These are phyloP conservation scores for Arenicola marina DNA, from an alignment of 2,888 invertebrate species.

Conservation along the genomic window DNA sequence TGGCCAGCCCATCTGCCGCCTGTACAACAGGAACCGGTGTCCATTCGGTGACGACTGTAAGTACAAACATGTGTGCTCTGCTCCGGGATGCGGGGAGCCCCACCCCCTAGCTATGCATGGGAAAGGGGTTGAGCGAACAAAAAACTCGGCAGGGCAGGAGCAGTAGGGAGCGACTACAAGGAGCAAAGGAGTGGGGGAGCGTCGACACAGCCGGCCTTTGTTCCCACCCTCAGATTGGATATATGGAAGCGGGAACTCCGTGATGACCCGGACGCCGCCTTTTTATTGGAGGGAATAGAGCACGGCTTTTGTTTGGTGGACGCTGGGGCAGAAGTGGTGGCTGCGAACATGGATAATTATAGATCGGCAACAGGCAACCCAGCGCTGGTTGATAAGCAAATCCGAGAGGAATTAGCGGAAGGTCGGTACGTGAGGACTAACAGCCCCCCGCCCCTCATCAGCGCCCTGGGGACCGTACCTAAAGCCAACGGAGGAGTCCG, in stretches of 20 bases:
- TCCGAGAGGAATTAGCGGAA: neutral
- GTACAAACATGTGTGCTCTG: neutral
- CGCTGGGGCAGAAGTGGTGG: neutral
- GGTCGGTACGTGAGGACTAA: neutral
- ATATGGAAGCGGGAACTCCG: neutral
- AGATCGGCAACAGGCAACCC: neutral
- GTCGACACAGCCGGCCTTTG: neutral
- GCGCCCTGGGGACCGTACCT: neutral
- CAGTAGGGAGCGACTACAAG: neutral
- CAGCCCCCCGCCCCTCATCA: neutral
- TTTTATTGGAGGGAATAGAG: neutral
- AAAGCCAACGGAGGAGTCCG: neutral
- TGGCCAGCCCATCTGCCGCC: neutral
- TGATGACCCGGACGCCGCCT: neutral
- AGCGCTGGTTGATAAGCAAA: neutral
- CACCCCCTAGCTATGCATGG: neutral
- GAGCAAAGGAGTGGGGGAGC: neutral
- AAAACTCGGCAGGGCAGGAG: neutral
- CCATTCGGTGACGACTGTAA: neutral
- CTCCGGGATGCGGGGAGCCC: neutral
- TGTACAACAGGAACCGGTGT: neutral
- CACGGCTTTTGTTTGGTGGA: neutral
- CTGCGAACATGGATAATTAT: neutral
- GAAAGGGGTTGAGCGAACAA: neutral
- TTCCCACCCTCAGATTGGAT: too few species aligned